Conservation (phyloP, 2,888 invertebrate species). For the Pyrrhia umbra region DNA sequence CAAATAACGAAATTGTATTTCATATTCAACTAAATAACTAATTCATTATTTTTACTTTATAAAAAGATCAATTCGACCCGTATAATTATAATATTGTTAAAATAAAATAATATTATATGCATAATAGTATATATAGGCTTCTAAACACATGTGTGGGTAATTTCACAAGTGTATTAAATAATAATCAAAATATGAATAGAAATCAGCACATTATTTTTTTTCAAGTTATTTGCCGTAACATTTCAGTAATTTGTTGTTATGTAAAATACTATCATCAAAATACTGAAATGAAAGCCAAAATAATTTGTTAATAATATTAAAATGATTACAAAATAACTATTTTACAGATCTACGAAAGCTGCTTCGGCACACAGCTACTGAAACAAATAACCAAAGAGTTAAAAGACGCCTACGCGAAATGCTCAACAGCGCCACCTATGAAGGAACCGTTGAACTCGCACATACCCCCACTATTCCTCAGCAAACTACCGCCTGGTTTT, state of each 20-base stretch:
- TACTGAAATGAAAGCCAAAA: too few species aligned
- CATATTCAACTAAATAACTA: not conserved
- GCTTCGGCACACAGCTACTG: conserved; percentile 92
- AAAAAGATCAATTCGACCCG: too few species aligned
- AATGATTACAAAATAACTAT: not conserved
- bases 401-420: conserved; percentile 92
- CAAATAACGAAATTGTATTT: conserved; percentile 5
- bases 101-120: too few species aligned
- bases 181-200: too few species aligned
- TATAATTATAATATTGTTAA: too few species aligned
- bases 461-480: conserved; percentile 81
- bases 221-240: too few species aligned
- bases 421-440: conserved; percentile 89
- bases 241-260: too few species aligned
- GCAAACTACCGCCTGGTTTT: conserved; percentile 85
- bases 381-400: conserved; percentile 92
- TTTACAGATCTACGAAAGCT: conserved; percentile 92
- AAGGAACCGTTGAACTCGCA: conserved; percentile 79
- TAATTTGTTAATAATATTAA: not conserved
- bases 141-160: too few species aligned
- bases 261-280: too few species aligned
- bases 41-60: rapidly evolving
- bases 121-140: too few species aligned
- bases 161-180: too few species aligned
- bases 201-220: too few species aligned